Evolutionary conservation across 2,113 vertebrate species (phyloP).

Genomic region (Varanus komodoensis): DNA sequence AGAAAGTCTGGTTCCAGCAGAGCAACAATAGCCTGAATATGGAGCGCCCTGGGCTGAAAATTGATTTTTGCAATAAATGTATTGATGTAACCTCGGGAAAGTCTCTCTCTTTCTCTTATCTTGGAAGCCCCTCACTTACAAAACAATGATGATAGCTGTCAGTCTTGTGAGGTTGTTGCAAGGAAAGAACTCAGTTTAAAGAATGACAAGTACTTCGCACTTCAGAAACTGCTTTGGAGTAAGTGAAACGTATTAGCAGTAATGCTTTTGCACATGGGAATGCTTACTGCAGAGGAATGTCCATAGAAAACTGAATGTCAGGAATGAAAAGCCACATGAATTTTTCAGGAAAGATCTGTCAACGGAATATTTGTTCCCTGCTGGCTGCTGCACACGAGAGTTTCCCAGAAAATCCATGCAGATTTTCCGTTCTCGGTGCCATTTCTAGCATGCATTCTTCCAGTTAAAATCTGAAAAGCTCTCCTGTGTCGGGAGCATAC

Average conservation of each 20-base stretch:
- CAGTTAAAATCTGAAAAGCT: not conserved
- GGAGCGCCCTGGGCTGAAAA: not conserved
- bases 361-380: not conserved
- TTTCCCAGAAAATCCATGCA: constrained; percentile 17
- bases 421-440: constrained; percentile 11
- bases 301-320: not conserved
- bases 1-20: not conserved
- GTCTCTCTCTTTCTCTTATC: not conserved
- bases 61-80: not conserved
- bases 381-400: not conserved
- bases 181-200: not conserved
- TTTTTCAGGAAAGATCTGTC: constrained; percentile 8
- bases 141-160: not conserved
- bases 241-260: not conserved
- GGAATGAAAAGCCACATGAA: not conserved
- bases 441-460: not conserved
- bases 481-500: not conserved
- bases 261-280: not conserved
- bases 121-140: not conserved
- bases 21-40: not conserved
- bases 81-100: not conserved
- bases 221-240: not conserved
- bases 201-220: not conserved
- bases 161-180: not conserved
- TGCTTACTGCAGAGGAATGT: not conserved